Base-by-base conservation (phyloP, 2,797 vertebrate species). In the Cyprinella venusta region DNA sequence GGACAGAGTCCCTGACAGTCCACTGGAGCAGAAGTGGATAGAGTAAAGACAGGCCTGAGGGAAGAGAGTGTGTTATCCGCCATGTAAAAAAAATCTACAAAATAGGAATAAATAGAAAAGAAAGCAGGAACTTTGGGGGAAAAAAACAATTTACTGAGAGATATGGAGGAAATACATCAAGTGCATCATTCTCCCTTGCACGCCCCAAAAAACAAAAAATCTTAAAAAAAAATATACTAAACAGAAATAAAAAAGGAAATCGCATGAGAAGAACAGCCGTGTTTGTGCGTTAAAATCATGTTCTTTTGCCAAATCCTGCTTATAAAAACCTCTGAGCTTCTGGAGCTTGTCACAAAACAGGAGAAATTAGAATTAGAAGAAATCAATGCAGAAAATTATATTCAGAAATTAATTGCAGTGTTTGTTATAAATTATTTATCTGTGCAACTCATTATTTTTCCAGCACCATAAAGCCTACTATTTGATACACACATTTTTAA, bases 21-120 rank as follows among this genome's bases (percentile, higher is more conserved):
- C 70, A 83, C 18, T 76, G 59, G 54, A 86, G 84, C 80, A 81
- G 80, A 87, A 87, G 81, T 82, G 45, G 77, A 82, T 36, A 80
- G 68, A 77, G 76, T 68, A 82, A 85, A 80, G 74, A 59, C 13
- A 72, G 19, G 54, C 79, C 68, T 33, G 36, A 79, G 68, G 70
- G 54, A 13, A 74, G 76, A 77, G 71, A 79, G 48, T 18, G 54
- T 65, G 70, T 52, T 69, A 70, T 64, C 45, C 40, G 56, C 59
- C 24, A 40, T 59, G 64, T 54, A 74, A 16, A 77, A 77, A 68
- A 48, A 74, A 61, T 63, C 24, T 3, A 12, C 33, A 42, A 61
- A 48, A n/a, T 18, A 38, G 65, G 19, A 21, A 67, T 21, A 65
- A 63, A 59, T 8, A 63, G 45, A 72, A 76, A 13, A 13, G n/a